These are phyloP conservation scores for Oligia fasciuncula DNA, from an alignment of 2,888 invertebrate genomes.

Conservation along the genomic window DNA sequence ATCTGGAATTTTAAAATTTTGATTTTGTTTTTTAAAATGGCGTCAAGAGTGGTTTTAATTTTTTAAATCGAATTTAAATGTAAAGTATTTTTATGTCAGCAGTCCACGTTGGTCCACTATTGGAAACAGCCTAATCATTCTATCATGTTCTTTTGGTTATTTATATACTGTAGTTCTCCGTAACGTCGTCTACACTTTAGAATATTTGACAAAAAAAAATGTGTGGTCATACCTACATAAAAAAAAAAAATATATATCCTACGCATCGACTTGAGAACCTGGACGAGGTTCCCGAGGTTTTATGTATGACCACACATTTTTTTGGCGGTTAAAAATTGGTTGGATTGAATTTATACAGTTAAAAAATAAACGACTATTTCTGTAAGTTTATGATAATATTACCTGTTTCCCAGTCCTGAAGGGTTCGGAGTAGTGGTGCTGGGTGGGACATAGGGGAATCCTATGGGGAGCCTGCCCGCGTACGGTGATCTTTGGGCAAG, in stretches of 20 bases:
- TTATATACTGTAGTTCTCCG: neutral
- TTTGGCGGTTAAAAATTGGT: neutral
- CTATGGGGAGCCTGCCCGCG: constrained; percentile 88
- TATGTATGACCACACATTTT: neutral
- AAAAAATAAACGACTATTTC: neutral
- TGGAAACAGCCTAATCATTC: neutral
- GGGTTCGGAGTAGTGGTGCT: constrained; percentile 44
- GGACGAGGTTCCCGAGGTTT: no score
- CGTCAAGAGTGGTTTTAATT: neutral
- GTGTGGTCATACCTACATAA: no score
- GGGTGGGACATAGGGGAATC: constrained; percentile 78
- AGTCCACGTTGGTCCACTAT: neutral
- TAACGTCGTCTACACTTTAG: neutral
- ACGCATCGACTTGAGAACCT: neutral
- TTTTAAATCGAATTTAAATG: neutral
- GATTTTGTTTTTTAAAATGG: neutral
- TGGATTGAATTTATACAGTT: neutral
- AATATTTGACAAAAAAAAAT: neutral
- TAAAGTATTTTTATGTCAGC: neutral
- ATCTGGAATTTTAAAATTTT: constrained; percentile 68
- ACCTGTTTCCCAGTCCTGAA: constrained; percentile 71
- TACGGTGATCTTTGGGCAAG: constrained; percentile 90
- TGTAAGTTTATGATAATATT: neutral
- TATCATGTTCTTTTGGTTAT: neutral
- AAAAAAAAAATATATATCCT: no score